Conservation (phyloP, 64 coral and sea anemone species). For the Porites lutea region DNA sequence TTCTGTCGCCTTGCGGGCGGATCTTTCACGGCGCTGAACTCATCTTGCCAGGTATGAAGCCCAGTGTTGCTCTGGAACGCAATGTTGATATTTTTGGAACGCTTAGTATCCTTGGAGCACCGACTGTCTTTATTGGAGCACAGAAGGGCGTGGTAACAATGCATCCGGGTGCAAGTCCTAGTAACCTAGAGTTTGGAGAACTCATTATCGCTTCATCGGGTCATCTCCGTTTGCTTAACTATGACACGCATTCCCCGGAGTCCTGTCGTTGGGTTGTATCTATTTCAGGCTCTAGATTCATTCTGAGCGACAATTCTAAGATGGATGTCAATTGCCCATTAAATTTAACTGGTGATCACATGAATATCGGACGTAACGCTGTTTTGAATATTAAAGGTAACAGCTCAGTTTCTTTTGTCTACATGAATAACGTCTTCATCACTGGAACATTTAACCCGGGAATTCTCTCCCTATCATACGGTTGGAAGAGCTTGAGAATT, state of each 20-base stretch:
- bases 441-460: slow-evolving; percentile 68
- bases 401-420: slow-evolving; percentile 65
- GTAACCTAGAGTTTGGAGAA: slow-evolving; percentile 59
- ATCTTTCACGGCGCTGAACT: slow-evolving; percentile 81
- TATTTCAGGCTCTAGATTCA: slow-evolving; percentile 5
- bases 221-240: slow-evolving; percentile 62
- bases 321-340: slow-evolving; percentile 70
- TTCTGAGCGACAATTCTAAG: slow-evolving; percentile 2
- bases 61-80: slow-evolving; percentile 63
- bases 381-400: slow-evolving; percentile 56
- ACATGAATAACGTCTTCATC: slow-evolving; percentile 65
- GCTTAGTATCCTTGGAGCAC: slow-evolving; percentile 49
- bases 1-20: slow-evolving; percentile 78
- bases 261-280: slow-evolving; percentile 77
- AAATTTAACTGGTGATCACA: slow-evolving; percentile 60
- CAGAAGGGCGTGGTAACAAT: slow-evolving; percentile 71
- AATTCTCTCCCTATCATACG: slow-evolving; percentile 64
- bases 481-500: slow-evolving; percentile 52
- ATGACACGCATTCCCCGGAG: slow-evolving; percentile 42
- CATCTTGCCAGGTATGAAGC: slow-evolving; percentile 25
- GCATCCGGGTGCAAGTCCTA: slow-evolving; percentile 73
- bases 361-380: slow-evolving; percentile 54
- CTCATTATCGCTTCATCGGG: slow-evolving; percentile 64
- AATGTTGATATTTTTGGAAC: slow-evolving; percentile 63
- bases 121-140: slow-evolving; percentile 65